Conservation (phyloP, 2,888 invertebrate genomes). For the Drosophila mimetica region DNA sequence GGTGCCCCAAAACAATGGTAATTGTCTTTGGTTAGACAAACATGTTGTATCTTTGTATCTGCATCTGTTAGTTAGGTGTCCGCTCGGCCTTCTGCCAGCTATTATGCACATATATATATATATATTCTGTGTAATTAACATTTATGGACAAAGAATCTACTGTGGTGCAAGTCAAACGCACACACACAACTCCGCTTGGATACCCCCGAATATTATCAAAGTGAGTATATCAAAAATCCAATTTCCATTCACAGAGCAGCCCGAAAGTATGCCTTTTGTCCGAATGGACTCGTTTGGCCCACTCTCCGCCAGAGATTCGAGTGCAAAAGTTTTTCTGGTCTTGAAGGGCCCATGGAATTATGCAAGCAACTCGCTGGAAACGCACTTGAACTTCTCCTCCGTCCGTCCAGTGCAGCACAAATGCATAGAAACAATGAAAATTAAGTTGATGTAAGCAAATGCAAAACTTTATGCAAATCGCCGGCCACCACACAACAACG, state of each 20-base stretch:
- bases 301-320: neutral
- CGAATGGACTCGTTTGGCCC: neutral
- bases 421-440: slow-evolving; percentile 78
- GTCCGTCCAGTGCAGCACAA: slow-evolving; percentile 74
- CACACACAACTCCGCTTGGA: neutral
- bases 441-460: slow-evolving; percentile 68
- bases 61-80: slow-evolving; percentile 44
- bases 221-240: slow-evolving; percentile 33
- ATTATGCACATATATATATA: slow-evolving; percentile 37
- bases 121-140: slow-evolving; percentile 61
- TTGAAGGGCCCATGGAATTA: slow-evolving; percentile 50
- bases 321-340: slow-evolving; percentile 32
- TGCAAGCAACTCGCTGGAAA: slow-evolving; percentile 47
- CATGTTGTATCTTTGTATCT: slow-evolving; percentile 72
- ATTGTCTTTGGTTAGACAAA: slow-evolving; percentile 63
- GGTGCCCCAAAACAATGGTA: slow-evolving; percentile 18
- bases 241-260: slow-evolving; percentile 23
- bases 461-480: slow-evolving; percentile 67
- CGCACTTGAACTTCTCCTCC: slow-evolving; percentile 51
- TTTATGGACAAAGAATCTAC: slow-evolving; percentile 58
- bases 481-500: slow-evolving; percentile 23
- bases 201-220: slow-evolving; percentile 8
- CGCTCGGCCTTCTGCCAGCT: slow-evolving; percentile 9
- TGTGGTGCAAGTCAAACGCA: slow-evolving; percentile 11
- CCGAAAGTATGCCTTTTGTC: slow-evolving; percentile 39